Evolutionary conservation across 1,140 invertebrate genomes (phyloP), one percentile per base, ranked within the genome.

Genomic region (Nephila pilipes): DNA sequence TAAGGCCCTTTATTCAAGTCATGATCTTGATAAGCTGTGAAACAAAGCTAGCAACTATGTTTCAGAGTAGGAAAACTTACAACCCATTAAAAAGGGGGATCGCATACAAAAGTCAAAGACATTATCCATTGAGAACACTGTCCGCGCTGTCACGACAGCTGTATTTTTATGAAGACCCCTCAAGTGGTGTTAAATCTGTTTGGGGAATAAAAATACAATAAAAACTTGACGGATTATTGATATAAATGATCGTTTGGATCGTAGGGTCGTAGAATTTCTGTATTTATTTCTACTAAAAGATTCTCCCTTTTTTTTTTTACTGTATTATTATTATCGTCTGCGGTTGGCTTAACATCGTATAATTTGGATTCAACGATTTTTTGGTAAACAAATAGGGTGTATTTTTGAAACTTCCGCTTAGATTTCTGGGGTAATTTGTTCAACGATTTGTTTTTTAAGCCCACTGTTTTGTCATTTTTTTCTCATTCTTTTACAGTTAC

Each of bases 11-110:
- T 32, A n/a, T 75, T 75, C 32, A 16, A 32, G 29, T 75, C 69
- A 75, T 75, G 69, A 75, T 75, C 69, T 32, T 75, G 69, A 75
- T 75, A 75, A 32, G 69, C 29, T 32, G 29, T 18, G 14, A 32
- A 75, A 75, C 69, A 75, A 36, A 75, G 32, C 29, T 75, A 16
- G 69, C 69, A 75, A 75, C 69, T 75, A 75, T 75, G 69, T 75
- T 75, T 75, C 69, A 75, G 25, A 18, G 29, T 18, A 75, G 32
- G 14, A 16, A 75, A 36, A 32, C 29, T 36, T 75, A 75, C 29
- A 29, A 75, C 36, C 69, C 69, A 75, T 75, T 75, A 75, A 75
- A 75, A 18, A 1, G 1, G 12, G 69, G 69, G 69, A 32, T 29
- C 36, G 12, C 6, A 14, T 36, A 32, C 29, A 32, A 4, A 32